Base-by-base conservation (phyloP, 2,797 vertebrate genomes). In the Esox masquinongy region DNA sequence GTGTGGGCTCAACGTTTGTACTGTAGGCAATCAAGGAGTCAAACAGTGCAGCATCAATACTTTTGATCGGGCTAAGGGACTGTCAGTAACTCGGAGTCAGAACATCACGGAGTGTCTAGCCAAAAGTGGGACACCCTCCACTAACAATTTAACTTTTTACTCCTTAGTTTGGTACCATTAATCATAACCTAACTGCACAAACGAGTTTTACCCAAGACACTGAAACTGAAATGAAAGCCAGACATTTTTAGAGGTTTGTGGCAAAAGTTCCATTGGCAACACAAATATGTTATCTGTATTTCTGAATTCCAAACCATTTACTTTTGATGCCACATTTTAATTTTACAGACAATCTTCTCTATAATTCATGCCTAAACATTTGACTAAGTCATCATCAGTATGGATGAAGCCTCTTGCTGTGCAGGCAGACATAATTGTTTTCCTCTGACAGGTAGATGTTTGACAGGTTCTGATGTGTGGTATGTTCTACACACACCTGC, bases 41-140 rank as follows among this genome's bases (percentile, higher is more conserved):
- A 71, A 83, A 74, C 67, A 64, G 79, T 68, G 79, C 22, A 17
- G 34, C 50, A 67, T 83, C 82, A 34, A 84, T 81, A 77, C 61
- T 51, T 81, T 79, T 79, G 77, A 83, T 81, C 77, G 61, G 22
- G 63, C 59, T 43, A 77, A 76, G 39, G 77, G 72, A 34, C 64
- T 34, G 64, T 67, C 63, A 74, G 75, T 78, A 36, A 43, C 59
- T 74, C 73, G 72, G 70, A 71, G 77, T 72, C 68, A 22, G 34
- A 47, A 67, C 74, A 71, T 53, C 79, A 16, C 76, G 74, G 79
- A 74, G 2, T 78, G 78, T 61, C 68, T 49, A 71, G 70, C 67
- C 67, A 72, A 67, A 74, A 72, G 29, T 80, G 78, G 49, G 39
- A 19, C 68, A 68, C 16, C 29, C 74, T 72, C 64, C 75, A 69